Evolutionary conservation across 1,140 invertebrate species (phyloP).

Genomic region (Drosophila ironensis): DNA sequence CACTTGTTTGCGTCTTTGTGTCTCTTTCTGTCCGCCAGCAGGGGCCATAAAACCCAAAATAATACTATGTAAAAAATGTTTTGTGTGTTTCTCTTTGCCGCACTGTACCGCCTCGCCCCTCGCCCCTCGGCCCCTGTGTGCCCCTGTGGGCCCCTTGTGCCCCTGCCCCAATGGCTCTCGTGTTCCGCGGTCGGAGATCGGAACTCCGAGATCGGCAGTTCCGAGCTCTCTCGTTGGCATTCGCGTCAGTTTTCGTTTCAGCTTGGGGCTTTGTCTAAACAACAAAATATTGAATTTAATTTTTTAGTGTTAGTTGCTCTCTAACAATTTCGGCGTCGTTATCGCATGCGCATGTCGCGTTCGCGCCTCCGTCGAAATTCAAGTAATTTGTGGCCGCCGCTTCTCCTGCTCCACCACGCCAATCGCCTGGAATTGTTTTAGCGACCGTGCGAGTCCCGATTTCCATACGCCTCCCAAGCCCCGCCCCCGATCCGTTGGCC

Average conservation of each 20-base stretch:
- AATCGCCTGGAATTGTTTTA: background rate
- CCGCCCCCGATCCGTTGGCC: no score
- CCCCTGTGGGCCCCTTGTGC: slow-evolving; percentile 1
- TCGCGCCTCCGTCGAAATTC: slow-evolving; percentile 35
- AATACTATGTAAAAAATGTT: slow-evolving; percentile 77
- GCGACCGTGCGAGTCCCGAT: background rate
- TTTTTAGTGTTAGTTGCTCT: slow-evolving; percentile 82
- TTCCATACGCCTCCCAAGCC: background rate
- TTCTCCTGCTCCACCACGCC: no score
- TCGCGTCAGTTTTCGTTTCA: slow-evolving; percentile 68
- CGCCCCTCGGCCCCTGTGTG: background rate
- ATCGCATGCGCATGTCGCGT: slow-evolving; percentile 80
- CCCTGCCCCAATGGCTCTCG: slow-evolving; percentile 3
- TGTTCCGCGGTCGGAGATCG: slow-evolving; percentile 33
- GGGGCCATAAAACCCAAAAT: slow-evolving; percentile 73
- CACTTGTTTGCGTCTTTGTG: slow-evolving; percentile 51
- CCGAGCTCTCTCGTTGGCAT: slow-evolving; percentile 62
- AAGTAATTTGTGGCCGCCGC: background rate
- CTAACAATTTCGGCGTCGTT: slow-evolving; percentile 82
- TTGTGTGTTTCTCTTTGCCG: slow-evolving; percentile 55
- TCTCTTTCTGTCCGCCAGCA: slow-evolving; percentile 39
- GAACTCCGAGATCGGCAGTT: slow-evolving; percentile 41
- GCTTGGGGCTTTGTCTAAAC: slow-evolving; percentile 79
- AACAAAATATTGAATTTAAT: slow-evolving; percentile 82
- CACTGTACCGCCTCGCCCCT: no score